phyloP scores from a whole-genome alignment of 1,140 invertebrate genomes.

The Chrysopa pallens region DNA sequence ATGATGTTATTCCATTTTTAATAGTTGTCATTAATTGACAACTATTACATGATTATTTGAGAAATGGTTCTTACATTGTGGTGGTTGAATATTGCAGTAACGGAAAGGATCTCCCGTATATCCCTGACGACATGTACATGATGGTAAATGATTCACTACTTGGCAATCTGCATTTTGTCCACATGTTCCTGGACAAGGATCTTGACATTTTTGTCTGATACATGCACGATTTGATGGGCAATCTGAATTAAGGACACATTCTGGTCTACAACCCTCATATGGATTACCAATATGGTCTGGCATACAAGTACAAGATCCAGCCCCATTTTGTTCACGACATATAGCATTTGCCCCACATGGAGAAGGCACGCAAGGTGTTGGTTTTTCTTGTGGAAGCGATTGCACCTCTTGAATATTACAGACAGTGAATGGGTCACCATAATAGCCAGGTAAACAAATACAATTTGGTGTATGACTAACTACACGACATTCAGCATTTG shows the following conservation, averaged over 20 bases:
- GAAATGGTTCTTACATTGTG: neutral
- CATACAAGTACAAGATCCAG: constrained; percentile 44
- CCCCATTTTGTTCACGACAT: constrained; percentile 41
- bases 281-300: constrained; percentile 47
- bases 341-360: constrained; percentile 57
- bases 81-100: constrained; percentile 23
- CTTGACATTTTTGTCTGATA: constrained; percentile 49
- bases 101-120: constrained; percentile 54
- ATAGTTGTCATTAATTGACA: too few relatives aligned
- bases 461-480: constrained; percentile 46
- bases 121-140: constrained; percentile 46
- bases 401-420: constrained; percentile 20
- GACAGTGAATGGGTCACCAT: constrained; percentile 36
- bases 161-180: constrained; percentile 54
- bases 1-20: too few relatives aligned
- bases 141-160: constrained; percentile 51
- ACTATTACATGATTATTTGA: too few relatives aligned
- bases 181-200: constrained; percentile 62
- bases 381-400: constrained; percentile 17
- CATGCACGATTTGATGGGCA: constrained; percentile 54
- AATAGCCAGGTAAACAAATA: constrained; percentile 33
- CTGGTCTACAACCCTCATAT: constrained; percentile 49
- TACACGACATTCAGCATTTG: constrained; percentile 47
- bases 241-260: constrained; percentile 53
- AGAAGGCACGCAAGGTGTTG: constrained; percentile 41